Conservation (phyloP, 2,888 invertebrate genomes). For the Quadroppia sp. region DNA sequence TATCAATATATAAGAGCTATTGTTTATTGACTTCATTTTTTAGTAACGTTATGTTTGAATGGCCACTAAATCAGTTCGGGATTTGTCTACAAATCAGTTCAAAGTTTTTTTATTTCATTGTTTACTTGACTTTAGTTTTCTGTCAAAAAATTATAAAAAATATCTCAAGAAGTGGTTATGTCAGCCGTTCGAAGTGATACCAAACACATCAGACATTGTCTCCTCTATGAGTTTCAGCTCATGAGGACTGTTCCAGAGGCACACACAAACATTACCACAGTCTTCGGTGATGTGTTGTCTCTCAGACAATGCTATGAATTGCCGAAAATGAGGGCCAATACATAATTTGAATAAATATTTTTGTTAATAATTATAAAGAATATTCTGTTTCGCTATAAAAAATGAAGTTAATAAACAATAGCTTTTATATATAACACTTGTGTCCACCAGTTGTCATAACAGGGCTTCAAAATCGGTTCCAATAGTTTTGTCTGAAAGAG, state of each 20-base stretch:
- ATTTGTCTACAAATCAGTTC: neutral
- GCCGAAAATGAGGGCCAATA: neutral
- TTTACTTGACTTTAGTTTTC: neutral
- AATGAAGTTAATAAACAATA: no score
- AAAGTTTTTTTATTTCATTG: neutral
- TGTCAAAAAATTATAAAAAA: neutral
- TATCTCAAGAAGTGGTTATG: slow-evolving; percentile 5
- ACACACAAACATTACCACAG: neutral
- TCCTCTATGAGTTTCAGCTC: neutral
- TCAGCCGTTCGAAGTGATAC: slow-evolving; percentile 1
- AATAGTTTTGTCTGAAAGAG: no score
- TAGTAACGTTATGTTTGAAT: neutral
- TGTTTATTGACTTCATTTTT: no score
- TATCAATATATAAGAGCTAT: no score
- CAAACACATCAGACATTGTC: neutral
- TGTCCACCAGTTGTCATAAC: no score
- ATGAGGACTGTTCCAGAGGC: neutral
- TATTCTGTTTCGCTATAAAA: no score
- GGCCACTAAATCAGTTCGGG: neutral
- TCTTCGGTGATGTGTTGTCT: neutral
- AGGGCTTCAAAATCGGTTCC: no score
- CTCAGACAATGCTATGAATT: neutral
- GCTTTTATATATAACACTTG: no score
- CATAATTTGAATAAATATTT: no score
- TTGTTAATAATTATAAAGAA: no score